These are phyloP conservation scores for Eptesicus fuscus DNA, from an alignment of 2,113 vertebrate species.

Conservation along the genomic window DNA sequence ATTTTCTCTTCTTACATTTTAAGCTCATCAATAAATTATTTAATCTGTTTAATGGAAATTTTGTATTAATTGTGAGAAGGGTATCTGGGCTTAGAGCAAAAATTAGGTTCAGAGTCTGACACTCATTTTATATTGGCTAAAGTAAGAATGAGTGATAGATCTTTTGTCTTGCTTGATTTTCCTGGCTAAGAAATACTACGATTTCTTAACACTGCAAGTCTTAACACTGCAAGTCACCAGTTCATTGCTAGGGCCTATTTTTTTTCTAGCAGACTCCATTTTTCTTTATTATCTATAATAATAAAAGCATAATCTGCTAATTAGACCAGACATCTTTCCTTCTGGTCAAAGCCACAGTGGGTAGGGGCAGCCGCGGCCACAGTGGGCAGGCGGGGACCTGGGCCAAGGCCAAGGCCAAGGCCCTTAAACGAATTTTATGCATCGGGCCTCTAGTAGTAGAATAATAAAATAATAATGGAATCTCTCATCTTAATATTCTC, in stretches of 20 bases:
- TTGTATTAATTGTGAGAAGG: background rate
- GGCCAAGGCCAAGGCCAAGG: no score
- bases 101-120: background rate
- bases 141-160: background rate
- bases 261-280: background rate
- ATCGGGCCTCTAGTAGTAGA: background rate
- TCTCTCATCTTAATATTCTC: background rate
- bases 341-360: no score
- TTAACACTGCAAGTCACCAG: background rate
- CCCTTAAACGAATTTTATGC: no score
- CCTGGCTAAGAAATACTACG: background rate
- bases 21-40: background rate
- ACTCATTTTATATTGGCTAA: background rate
- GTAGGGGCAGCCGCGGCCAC: no score
- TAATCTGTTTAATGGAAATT: background rate
- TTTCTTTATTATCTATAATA: background rate
- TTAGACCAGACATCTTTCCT: no score
- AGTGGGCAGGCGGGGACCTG: no score
- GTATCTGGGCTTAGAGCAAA: background rate
- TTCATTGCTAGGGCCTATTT: background rate
- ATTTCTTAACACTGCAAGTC: background rate
- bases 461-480: background rate
- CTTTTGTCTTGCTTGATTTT: background rate
- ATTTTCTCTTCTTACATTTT: background rate
- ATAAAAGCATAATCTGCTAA: no score